phyloP scores from a whole-genome alignment of 2,797 vertebrate species.

The Sorex maritimensis region DNA sequence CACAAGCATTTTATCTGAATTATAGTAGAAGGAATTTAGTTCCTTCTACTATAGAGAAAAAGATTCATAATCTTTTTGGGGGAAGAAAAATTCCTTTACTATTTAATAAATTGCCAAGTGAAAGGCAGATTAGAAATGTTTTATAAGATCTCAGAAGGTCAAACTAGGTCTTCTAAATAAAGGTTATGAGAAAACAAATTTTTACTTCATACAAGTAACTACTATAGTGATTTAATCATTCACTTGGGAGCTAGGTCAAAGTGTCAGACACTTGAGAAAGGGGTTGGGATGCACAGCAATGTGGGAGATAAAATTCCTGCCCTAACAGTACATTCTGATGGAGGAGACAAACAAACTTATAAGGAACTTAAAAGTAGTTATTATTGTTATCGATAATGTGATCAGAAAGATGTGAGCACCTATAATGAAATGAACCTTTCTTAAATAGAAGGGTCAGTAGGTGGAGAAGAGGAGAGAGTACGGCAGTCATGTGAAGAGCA shows the following conservation, averaged over 20 bases:
- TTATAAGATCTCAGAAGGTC: background rate
- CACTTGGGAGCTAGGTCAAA: background rate
- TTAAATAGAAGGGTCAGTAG: background rate
- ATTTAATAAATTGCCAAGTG: slow-evolving; percentile 17
- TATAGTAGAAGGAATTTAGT: background rate
- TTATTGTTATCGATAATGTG: slow-evolving; percentile 27
- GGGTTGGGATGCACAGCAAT: background rate
- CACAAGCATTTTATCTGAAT: slow-evolving; percentile 35
- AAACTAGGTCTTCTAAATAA: slow-evolving; percentile 10
- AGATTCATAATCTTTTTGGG: background rate
- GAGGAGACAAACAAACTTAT: background rate
- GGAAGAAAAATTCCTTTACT: background rate
- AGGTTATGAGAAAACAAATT: slow-evolving; percentile 57
- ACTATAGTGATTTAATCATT: background rate
- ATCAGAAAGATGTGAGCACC: background rate
- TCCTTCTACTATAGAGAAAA: background rate
- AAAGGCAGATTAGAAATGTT: background rate
- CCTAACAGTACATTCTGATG: background rate
- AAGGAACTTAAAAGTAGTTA: slow-evolving; percentile 6
- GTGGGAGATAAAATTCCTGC: slow-evolving; percentile 4
- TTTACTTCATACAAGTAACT: background rate
- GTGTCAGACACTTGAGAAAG: background rate
- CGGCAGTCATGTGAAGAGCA: background rate
- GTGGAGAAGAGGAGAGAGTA: background rate
- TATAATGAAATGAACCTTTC: background rate